Percentiles rank a stretch among this genome's conserved stretches.
These are phyloP conservation scores for Porites lutea DNA, from an alignment of 64 coral and sea anemone genomes.

Conservation along the genomic window DNA sequence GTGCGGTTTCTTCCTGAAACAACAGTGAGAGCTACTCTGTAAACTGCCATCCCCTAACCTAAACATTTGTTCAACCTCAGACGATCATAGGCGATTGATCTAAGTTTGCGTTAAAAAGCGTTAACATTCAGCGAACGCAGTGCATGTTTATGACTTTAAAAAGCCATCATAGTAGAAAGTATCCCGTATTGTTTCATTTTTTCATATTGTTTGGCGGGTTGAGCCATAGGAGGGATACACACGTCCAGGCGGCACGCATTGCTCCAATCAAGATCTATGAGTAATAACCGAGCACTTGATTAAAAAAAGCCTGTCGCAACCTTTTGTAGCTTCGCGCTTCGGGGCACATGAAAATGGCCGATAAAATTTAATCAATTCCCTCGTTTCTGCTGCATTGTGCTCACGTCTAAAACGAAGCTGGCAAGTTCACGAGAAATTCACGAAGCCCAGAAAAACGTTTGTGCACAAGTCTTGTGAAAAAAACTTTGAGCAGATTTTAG, in stretches of 20 bases:
- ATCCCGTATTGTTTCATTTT: too few relatives aligned
- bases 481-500: neutral
- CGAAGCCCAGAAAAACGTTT: neutral
- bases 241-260: neutral
- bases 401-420: neutral
- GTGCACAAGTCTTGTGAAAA: neutral
- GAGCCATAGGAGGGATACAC: neutral
- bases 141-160: too few relatives aligned
- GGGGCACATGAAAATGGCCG: constrained; percentile 49
- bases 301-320: constrained; percentile 31
- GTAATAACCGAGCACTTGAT: constrained; percentile 33
- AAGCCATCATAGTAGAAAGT: too few relatives aligned
- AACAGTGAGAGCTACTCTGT: neutral
- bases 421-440: neutral
- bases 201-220: too few relatives aligned
- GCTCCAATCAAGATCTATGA: constrained; percentile 29
- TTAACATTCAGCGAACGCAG: too few relatives aligned
- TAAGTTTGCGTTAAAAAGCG: neutral
- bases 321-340: constrained; percentile 63
- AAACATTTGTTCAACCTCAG: constrained; percentile 18
- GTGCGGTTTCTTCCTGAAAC: neutral
- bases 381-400: neutral
- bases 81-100: neutral
- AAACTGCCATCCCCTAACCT: neutral
- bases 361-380: constrained; percentile 47